Conservation (phyloP, 1,140 invertebrate genomes). For the Palaemon carinicauda region DNA sequence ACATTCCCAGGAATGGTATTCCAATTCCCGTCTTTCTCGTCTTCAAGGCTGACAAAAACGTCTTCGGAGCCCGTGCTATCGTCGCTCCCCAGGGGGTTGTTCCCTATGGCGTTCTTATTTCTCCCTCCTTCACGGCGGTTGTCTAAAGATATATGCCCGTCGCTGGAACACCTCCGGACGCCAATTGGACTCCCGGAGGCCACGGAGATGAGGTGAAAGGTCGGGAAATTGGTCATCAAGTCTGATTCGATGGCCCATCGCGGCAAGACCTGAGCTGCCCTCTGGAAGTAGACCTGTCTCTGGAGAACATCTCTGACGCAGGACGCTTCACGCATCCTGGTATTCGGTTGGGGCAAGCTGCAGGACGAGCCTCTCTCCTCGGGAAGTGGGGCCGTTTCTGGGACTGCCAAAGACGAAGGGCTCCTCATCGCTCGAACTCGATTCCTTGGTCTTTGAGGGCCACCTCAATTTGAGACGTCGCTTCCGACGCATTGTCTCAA, state of each 20-base stretch:
- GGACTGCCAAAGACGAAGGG: neutral
- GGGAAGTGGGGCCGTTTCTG: neutral
- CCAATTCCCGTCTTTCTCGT: neutral
- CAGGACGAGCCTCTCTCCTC: neutral
- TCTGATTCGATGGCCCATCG: neutral
- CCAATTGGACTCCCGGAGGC: conserved; percentile 24
- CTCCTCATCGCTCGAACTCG: neutral
- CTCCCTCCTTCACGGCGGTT: neutral
- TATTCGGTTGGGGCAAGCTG: neutral
- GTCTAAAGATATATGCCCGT: neutral
- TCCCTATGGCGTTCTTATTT: neutral
- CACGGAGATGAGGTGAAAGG: conserved; percentile 29
- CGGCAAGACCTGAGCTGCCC: neutral
- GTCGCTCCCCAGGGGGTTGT: neutral
- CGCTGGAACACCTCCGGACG: conserved; percentile 9
- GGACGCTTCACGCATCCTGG: neutral
- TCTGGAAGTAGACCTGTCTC: neutral
- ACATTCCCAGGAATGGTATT: neutral
- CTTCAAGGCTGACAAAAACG: neutral
- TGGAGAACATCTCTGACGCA: neutral
- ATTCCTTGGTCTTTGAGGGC: neutral
- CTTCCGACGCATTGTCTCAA: neutral
- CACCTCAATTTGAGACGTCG: neutral
- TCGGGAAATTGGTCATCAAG: conserved; percentile 24
- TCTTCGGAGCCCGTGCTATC: neutral